Percentiles rank a stretch among this genome's conserved stretches.
Conservation (phyloP, 1,140 invertebrate species). For the Drosophila sproati region DNA sequence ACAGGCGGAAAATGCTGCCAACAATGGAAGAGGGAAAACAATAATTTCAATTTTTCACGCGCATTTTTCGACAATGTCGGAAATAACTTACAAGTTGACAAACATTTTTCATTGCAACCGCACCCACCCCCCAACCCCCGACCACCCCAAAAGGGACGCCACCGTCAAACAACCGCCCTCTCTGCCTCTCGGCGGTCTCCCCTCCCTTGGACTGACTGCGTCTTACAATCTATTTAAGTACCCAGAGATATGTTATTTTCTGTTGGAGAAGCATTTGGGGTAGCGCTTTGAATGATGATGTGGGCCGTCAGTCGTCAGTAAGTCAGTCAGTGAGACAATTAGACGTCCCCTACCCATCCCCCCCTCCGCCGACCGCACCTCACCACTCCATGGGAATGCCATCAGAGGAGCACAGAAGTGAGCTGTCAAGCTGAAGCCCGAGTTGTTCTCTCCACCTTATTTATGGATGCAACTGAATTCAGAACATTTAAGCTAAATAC, state of each 20-base stretch:
- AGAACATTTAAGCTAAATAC: background rate
- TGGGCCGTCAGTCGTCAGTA: slow-evolving; percentile 35
- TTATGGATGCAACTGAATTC: background rate
- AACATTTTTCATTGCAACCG: slow-evolving; percentile 54
- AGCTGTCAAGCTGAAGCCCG: slow-evolving; percentile 18
- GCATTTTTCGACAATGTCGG: slow-evolving; percentile 54
- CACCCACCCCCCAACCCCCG: background rate
- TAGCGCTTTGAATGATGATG: slow-evolving; percentile 42
- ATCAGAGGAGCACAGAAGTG: slow-evolving; percentile 16
- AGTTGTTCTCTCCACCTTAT: slow-evolving; percentile 3
- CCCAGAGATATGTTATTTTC: slow-evolving; percentile 15
- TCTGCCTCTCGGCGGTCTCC: background rate
- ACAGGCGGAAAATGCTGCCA: slow-evolving; percentile 10
- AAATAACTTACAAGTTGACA: slow-evolving; percentile 74
- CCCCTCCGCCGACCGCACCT: background rate
- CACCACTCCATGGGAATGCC: background rate
- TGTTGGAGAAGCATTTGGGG: background rate
- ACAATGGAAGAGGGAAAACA: slow-evolving; percentile 48
- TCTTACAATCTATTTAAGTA: slow-evolving; percentile 32
- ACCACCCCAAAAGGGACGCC: background rate
- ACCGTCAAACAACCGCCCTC: no score
- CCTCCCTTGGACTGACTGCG: background rate
- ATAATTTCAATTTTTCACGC: slow-evolving; percentile 65
- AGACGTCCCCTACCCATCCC: background rate
- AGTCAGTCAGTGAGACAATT: slow-evolving; percentile 46